Base-by-base conservation (phyloP, 2,888 invertebrate species). In the Gastracanthus pulcherrimus region DNA sequence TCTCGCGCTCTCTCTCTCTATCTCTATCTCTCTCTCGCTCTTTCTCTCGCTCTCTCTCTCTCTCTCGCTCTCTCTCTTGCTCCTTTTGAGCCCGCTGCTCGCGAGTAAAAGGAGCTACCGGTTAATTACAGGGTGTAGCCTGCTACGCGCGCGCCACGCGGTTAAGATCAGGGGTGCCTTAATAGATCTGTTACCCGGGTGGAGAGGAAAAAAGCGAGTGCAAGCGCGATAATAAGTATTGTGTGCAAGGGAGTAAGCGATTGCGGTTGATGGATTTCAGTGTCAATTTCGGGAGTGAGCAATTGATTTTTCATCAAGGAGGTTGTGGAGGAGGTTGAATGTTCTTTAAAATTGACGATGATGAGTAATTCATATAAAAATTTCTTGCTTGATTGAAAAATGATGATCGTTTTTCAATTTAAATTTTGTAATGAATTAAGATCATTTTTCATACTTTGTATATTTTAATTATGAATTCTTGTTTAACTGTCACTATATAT, bases 51-150 rank as follows among this genome's bases (percentile, higher is more conserved):
- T 83, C 82, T 82, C 82, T 79, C 79, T 77, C 64, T 75, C 82
- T 80, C 82, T 84, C 80, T 83, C 84, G 74, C 80, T 80, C 83
- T 84, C 81, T 83, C 83, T 76, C 78, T 76, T 19, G 41, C 76
- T 75, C n/a, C n/a, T n/a, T 80, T 83, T 70, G 84, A 36, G 29
- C 19, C 16, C 31, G 41, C 13, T 31, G 45, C 84, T 84, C 89
- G 88, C 88, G 89, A 91, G 89, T 91, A 71, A 88, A 89, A 89
- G 87, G 87, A 89, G 91, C 91, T 91, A 91, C 91, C 89, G 91
- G 91, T 91, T 91, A 91, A 91, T 91, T 91, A 90, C 91, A 91
- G 90, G 91, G 88, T 88, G 88, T 86, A 88, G 86, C 88, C 85
- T 83, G 84, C 85, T 84, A 84, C 83, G 84, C 69, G 75, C 31